phyloP scores from a whole-genome alignment of 2,888 invertebrate species.

The Nomada fucata region DNA sequence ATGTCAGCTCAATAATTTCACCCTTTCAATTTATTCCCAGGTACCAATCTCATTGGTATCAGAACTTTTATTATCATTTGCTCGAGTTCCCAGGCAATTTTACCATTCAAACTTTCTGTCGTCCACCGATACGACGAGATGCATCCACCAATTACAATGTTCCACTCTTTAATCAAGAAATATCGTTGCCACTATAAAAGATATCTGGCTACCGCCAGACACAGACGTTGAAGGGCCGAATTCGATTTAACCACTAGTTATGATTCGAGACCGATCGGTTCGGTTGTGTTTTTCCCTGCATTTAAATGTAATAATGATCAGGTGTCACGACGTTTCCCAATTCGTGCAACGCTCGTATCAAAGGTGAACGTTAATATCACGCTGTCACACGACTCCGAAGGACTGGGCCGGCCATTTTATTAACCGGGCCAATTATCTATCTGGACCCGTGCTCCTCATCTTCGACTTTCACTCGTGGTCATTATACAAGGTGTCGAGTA shows the following conservation, averaged over 20 bases:
- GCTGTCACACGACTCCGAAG: slow-evolving; percentile 71
- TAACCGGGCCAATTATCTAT: slow-evolving; percentile 66
- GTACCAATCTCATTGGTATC: no score
- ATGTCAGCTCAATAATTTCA: no score
- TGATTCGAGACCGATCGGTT: slow-evolving; percentile 62
- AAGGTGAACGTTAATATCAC: slow-evolving; percentile 76
- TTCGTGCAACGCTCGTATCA: slow-evolving; percentile 76
- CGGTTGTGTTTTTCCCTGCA: slow-evolving; percentile 20
- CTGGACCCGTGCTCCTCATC: slow-evolving; percentile 2
- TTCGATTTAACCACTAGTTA: slow-evolving; percentile 75
- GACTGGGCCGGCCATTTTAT: slow-evolving; percentile 74
- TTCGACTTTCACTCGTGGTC: not conserved
- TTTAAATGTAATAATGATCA: slow-evolving; percentile 81
- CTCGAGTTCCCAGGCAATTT: not conserved
- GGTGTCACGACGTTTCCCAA: slow-evolving; percentile 73
- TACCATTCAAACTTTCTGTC: not conserved
- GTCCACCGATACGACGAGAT: not conserved
- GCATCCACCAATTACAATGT: not conserved
- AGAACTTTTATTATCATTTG: no score
- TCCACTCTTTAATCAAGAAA: not conserved
- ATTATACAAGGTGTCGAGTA: not conserved
- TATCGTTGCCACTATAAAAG: not conserved
- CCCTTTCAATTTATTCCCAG: no score
- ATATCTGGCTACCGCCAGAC: not conserved
- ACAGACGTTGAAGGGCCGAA: slow-evolving; percentile 42